Evolutionary conservation across 2,888 invertebrate species (phyloP), one percentile per base, ranked within the genome.

Genomic region (Euspilapteryx auroguttella): DNA sequence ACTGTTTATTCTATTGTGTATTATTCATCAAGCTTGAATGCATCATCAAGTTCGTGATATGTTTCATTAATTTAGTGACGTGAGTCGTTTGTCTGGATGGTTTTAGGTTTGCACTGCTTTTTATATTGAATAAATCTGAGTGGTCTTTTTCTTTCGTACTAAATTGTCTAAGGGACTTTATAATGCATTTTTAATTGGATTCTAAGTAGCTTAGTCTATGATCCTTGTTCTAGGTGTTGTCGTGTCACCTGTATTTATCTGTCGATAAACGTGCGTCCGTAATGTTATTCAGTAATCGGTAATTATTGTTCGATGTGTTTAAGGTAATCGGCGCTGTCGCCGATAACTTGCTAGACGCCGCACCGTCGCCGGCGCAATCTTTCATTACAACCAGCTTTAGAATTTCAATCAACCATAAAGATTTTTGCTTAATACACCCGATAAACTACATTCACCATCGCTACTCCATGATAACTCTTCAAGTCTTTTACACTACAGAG

Each of bases 221-320:
- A n/a, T n/a, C n/a, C n/a, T n/a, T 17, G 17, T 17, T 17, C 8
- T 17, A 5, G 17, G 17, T n/a, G n/a, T 17, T 17, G 17, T 17
- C 8, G 17, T 17, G 17, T 17, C 17, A 17, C 14, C 24, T 3
- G 27, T 21, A 27, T 9, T 17, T 17, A 17, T n/a, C n/a, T 17
- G 17, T 17, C 17, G 17, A 8, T 17, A 17, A 17, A 17, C 17
- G 17, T 17, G 17, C 8, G 17, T 17, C 31, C 42, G 49, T n/a
- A 52, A 44, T 53, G 55, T 56, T 17, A 17, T 52, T 47, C 42
- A 45, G 53, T 56, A 53, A 59, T 58, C 58, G 52, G 49, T 61
- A 66, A 68, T 69, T 69, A 66, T 65, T 65, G 65, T 65, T 62
- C 51, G 58, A 61, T 55, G 49, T 58, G 55, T 58, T 65, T 63